These are phyloP conservation scores for Trichonephila clavipes DNA, from an alignment of 1,140 invertebrate species.

Conservation along the genomic window DNA sequence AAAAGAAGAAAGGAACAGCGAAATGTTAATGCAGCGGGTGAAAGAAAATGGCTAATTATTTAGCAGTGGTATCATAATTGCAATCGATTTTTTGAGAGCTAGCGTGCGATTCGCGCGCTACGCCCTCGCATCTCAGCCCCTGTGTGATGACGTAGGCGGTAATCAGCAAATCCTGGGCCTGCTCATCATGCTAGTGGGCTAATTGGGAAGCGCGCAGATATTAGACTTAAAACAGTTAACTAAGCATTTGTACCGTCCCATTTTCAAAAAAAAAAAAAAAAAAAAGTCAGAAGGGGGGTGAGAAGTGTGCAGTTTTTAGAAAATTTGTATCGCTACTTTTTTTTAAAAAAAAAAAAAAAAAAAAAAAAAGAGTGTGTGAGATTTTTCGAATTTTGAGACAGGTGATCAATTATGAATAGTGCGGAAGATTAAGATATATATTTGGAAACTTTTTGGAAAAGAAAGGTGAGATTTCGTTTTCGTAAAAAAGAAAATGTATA, in stretches of 20 bases:
- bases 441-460: not conserved
- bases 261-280: not conserved
- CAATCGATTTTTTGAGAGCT: conserved; percentile 62
- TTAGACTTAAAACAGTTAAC: conserved; percentile 39
- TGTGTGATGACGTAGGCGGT: conserved; percentile 63
- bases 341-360: not conserved
- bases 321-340: not conserved
- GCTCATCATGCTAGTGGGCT: conserved; percentile 55
- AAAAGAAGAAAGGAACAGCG: conserved; percentile 51
- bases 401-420: conserved; percentile 27
- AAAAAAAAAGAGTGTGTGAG: not conserved
- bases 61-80: conserved; percentile 68
- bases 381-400: not conserved
- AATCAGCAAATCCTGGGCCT: conserved; percentile 66
- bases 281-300: no score
- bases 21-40: conserved; percentile 63
- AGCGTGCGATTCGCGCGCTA: conserved; percentile 51
- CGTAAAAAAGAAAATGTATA: not conserved
- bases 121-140: conserved; percentile 50
- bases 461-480: not conserved
- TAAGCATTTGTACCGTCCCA: not conserved
- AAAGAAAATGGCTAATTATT: conserved; percentile 74
- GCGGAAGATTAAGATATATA: conserved; percentile 7
- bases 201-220: conserved; percentile 58
- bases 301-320: conserved; percentile 3